Base-by-base conservation (phyloP, 1,140 invertebrate genomes). In the Diprion similis region DNA sequence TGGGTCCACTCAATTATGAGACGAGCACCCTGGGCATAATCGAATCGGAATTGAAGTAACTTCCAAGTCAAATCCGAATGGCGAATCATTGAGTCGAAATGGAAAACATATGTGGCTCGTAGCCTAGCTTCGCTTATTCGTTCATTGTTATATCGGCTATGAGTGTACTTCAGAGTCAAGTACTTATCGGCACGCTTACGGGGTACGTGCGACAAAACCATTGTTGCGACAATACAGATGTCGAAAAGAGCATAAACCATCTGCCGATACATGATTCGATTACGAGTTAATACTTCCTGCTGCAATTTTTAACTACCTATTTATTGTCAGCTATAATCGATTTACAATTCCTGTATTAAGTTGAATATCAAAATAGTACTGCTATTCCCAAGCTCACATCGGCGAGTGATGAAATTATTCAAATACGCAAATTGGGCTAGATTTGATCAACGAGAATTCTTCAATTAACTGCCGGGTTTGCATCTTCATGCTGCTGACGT, bases 151-250 rank as follows among this genome's bases (percentile, higher is more conserved):
- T 1, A 17, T 59, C n/a, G 51, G 51, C 11, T 17, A 0, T 8
- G n/a, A 59, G 51, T 59, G 72, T 75, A 75, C 77, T 78, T 76
- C 68, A 67, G 73, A 81, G 80, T 81, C 80, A 78, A 81, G 80
- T 75, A 75, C 11, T 17, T 17, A 59, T 67, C 71, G 70, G 70
- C 73, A 73, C 78, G 79, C 75, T 73, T 74, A 69, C 72, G 66
- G 76, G 66, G 76, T 17, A n/a, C 19, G 13, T 45, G 18, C 69
- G 69, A 17, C 18, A 47, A 48, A 75, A 81, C 78, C 82, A 83
- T 82, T 84, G 82, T 84, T 83, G 82, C 75, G 77, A 71, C 82
- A 84, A 84, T 82, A 84, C 82, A 83, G 81, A 83, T 84, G 82
- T 80, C 75, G 71, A 76, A 74, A 77, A 75, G 77, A 79, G 71